Base-by-base conservation (phyloP, 2,888 invertebrate species). In the Troglohyphantes excavatus region DNA sequence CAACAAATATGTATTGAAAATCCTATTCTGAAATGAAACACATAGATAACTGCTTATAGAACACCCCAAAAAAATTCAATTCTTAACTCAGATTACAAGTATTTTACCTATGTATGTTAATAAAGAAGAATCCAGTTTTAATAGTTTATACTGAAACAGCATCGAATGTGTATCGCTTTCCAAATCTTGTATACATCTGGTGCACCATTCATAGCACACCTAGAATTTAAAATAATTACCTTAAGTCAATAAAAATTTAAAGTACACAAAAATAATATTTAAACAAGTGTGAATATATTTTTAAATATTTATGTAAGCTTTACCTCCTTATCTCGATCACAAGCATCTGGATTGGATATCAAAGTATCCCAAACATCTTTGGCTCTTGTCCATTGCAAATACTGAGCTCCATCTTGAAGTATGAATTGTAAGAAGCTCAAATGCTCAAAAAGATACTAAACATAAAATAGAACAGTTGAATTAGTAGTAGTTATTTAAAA, bases 291-390 rank as follows among this genome's bases (percentile, higher is more conserved):
- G 27, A 61, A 21, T 2, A 26, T 23, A 75, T 65, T 90, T 26
- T 23, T 19, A 23, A 75, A n/a, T n/a, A n/a, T n/a, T n/a, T n/a
- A n/a, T n/a, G n/a, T n/a, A 68, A 53, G 2, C 3, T 90, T 81
- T 83, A 94, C 94, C 93, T 94, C 94, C 91, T 92, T 93, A 91
- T 94, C 94, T 93, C 93, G 93, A 39, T 93, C 93, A 91, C 94
- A 94, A 21, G 94, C 93, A 73, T 93, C 93, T 7, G 93, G 92
- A 90, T 93, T 93, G 27, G 93, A 93, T 6, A 94, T 93, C 73
- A 94, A 92, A 2, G 93, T 93, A 67, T 93, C 93, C 94, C 94
- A 94, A 79, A 94, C 93, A 90, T 94, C 94, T 73, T 93, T 92
- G 33, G 94, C 94, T 70, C 94, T 92, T 84, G 92, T 93, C 93